These are phyloP conservation scores for Taxidea taxus DNA, from an alignment of 2,113 vertebrate species.

Conservation along the genomic window DNA sequence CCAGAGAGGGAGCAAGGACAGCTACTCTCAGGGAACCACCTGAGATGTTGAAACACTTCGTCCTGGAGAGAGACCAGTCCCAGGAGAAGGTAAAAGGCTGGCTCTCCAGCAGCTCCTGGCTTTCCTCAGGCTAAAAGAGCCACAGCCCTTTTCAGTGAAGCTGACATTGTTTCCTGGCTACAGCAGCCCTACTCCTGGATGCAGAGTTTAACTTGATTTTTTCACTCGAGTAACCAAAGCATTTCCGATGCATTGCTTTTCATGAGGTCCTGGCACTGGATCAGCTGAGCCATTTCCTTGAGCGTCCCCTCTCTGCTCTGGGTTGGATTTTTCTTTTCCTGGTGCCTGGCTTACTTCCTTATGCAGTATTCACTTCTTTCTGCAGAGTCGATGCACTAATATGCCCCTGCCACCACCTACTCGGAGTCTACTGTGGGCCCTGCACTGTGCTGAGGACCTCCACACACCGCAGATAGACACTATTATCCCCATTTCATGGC, in stretches of 20 bases:
- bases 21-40: not conserved
- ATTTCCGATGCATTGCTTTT: conserved; percentile 64
- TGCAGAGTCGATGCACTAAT: not conserved
- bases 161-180: conserved; percentile 42
- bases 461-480: not conserved
- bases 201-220: conserved; percentile 80
- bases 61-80: not conserved
- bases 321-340: not conserved
- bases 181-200: conserved; percentile 51
- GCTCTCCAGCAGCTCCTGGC: not conserved
- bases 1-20: not conserved
- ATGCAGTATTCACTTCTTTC: not conserved
- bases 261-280: conserved; percentile 45
- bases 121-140: not conserved
- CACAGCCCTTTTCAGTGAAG: conserved; percentile 41
- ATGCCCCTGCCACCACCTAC: not conserved
- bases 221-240: conserved; percentile 77
- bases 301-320: not conserved
- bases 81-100: not conserved
- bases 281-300: conserved; percentile 32
- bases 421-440: not conserved
- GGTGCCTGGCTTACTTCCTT: not conserved
- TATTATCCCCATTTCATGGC: not conserved
- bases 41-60: not conserved
- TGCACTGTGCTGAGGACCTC: not conserved